Evolutionary conservation across 2,888 invertebrate genomes (phyloP).

Genomic region (Enoplolaimus lenunculus): DNA sequence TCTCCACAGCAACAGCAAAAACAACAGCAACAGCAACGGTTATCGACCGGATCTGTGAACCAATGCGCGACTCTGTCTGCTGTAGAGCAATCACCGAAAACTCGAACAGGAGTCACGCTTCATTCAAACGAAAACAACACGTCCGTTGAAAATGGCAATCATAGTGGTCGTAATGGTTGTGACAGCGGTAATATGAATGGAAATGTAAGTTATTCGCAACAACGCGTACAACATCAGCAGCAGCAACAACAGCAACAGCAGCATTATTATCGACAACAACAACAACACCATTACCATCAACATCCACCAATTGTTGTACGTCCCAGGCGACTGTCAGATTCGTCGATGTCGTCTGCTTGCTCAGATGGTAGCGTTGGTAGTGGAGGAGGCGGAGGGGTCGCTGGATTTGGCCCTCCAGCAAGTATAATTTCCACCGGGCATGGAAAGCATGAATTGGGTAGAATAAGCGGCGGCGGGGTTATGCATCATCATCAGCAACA

Average conservation of each 20-base stretch:
- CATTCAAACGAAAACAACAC: neutral
- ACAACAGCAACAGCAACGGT: neutral
- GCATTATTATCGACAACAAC: neutral
- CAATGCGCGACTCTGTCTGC: neutral
- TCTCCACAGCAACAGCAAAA: neutral
- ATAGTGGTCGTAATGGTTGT: neutral
- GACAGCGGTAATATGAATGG: slow-evolving; percentile 16
- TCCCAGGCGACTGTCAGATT: slow-evolving; percentile 36
- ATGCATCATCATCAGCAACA: neutral
- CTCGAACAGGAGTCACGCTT: slow-evolving; percentile 7
- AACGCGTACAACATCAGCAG: neutral
- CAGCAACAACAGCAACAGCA: neutral
- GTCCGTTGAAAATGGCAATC: neutral
- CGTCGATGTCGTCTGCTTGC: slow-evolving; percentile 32
- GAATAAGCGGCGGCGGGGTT: too few species aligned
- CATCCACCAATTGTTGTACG: slow-evolving; percentile 30
- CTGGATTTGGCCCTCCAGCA: too few species aligned
- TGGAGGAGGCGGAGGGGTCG: neutral
- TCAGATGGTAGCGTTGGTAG: slow-evolving; percentile 24
- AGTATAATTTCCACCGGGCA: too few species aligned
- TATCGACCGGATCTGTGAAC: neutral
- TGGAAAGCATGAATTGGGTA: too few species aligned
- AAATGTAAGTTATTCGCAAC: too few species aligned
- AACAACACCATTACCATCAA: slow-evolving; percentile 15
- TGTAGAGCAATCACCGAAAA: neutral